Percentiles rank a stretch among this genome's conserved stretches.
phyloP scores from a whole-genome alignment of 2,888 invertebrate species.

The Drosophila melanocephala region DNA sequence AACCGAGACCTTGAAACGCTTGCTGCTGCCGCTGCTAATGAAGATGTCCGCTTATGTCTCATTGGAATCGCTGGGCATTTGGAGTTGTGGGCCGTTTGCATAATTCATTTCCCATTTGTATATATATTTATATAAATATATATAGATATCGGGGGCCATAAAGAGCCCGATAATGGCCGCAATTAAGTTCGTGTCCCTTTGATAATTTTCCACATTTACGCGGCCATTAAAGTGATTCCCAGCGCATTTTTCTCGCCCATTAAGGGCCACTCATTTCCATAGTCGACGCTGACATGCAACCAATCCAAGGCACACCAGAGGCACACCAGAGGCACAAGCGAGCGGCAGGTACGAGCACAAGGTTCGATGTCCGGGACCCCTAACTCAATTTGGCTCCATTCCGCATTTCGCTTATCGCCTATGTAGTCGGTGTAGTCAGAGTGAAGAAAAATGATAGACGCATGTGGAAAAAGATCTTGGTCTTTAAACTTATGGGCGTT shows the following conservation, averaged over 20 bases:
- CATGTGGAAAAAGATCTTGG: conserved; percentile 51
- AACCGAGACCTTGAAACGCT: conserved; percentile 2
- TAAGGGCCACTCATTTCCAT: conserved; percentile 73
- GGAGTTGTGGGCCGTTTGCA: conserved; percentile 54
- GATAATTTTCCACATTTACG: conserved; percentile 80
- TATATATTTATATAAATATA: conserved; percentile 1
- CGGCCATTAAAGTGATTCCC: conserved; percentile 78
- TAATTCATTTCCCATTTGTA: conserved; percentile 81
- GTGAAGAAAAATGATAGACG: conserved; percentile 62
- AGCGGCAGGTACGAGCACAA: neutral
- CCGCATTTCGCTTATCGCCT: conserved; percentile 64
- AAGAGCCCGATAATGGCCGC: conserved; percentile 75
- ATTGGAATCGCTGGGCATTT: conserved; percentile 14
- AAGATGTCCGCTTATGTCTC: conserved; percentile 44
- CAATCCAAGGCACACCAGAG: conserved; percentile 4
- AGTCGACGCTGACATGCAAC: conserved; percentile 50
- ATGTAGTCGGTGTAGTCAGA: conserved; percentile 21
- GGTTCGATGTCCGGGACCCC: conserved; percentile 15
- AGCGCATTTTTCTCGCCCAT: conserved; percentile 68
- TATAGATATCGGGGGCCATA: conserved; percentile 37
- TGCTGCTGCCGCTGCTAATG: conserved; percentile 47
- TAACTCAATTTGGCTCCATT: conserved; percentile 34
- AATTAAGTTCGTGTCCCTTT: conserved; percentile 82
- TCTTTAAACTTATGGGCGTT: conserved; percentile 30
- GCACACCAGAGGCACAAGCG: neutral